Conservation (phyloP, 2,113 vertebrate genomes). For the human (Homo sapiens) region GRCh38 chrX:50618001-50618500, state of each 20-base stretch:
- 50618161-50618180: conserved; percentile 2
- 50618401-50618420: too few relatives aligned
- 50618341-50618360: too few relatives aligned
- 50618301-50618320: too few relatives aligned
- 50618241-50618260: not conserved
- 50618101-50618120: not conserved
- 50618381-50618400: too few relatives aligned
- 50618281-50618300: too few relatives aligned
- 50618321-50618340: too few relatives aligned
- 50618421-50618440: too few relatives aligned
- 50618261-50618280: too few relatives aligned
- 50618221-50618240: not conserved
- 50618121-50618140: not conserved
- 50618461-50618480: too few relatives aligned
- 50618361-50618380: too few relatives aligned
- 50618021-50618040: not conserved
- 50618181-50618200: not conserved
- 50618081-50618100: not conserved
- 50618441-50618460: too few relatives aligned
- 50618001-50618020: not conserved
- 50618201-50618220: not conserved
- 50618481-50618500: too few relatives aligned
- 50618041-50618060: conserved; percentile 28
- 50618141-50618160: not conserved
- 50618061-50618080: not conserved